Evolutionary conservation across 2,113 vertebrate genomes (phyloP).

Genomic region (Phoxinus phoxinus): DNA sequence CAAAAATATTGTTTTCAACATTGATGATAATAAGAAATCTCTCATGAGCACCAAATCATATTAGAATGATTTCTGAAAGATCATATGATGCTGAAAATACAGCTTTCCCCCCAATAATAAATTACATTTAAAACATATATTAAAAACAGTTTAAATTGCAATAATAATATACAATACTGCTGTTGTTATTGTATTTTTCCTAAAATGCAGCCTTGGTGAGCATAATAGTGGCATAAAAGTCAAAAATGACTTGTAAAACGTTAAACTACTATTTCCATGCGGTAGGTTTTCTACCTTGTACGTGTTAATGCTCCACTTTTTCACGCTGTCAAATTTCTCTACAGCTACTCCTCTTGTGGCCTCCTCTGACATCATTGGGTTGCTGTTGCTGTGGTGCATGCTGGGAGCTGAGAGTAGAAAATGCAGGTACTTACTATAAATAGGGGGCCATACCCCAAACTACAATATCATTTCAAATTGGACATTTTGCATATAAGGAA

Average conservation of each 20-base stretch:
- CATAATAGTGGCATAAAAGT: no score
- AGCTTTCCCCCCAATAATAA: not conserved
- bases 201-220: not conserved
- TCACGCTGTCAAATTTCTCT: conserved; percentile 93
- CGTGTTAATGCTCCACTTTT: conserved; percentile 97
- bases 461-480: not conserved
- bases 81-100: not conserved
- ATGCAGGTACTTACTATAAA: not conserved
- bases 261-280: not conserved
- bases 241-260: no score
- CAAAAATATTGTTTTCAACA: not conserved
- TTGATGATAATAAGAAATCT: not conserved
- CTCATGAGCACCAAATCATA: not conserved
- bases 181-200: not conserved
- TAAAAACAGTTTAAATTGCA: not conserved
- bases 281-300: conserved; percentile 83
- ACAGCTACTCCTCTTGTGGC: conserved; percentile 87
- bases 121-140: not conserved
- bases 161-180: not conserved
- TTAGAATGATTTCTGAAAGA: not conserved
- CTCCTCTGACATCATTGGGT: conserved; percentile 78
- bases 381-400: conserved; percentile 85
- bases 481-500: not conserved
- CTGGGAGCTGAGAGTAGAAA: conserved; percentile 76
- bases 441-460: not conserved